phyloP scores from a whole-genome alignment of 2,888 invertebrate genomes.

The Corbicula japonica region DNA sequence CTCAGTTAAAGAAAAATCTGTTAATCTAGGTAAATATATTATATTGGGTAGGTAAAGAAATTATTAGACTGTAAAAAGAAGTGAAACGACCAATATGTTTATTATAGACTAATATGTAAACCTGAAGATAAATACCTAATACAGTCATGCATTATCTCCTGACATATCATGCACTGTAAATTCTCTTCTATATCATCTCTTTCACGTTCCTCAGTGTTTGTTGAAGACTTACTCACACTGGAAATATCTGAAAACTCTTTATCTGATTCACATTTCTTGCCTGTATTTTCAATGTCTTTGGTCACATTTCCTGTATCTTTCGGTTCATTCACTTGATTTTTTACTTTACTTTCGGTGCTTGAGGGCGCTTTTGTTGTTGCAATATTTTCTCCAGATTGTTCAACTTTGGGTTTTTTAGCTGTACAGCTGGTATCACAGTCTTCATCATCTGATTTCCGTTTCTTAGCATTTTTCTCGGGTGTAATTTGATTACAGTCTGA shows the following conservation, averaged over 20 bases:
- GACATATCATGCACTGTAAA: conserved; percentile 85
- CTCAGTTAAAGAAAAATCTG: too few species aligned
- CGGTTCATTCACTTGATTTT: background rate
- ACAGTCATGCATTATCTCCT: conserved; percentile 85
- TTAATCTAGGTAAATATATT: too few species aligned
- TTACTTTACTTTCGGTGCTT: background rate
- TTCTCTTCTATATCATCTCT: conserved; percentile 82
- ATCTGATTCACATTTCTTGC: background rate
- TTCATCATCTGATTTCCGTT: conserved; percentile 47
- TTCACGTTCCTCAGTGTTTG: background rate
- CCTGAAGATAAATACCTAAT: conserved; percentile 85
- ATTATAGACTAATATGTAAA: too few species aligned
- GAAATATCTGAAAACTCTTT: background rate
- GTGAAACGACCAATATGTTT: too few species aligned
- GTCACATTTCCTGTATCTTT: background rate
- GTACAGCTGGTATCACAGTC: background rate
- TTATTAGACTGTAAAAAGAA: too few species aligned
- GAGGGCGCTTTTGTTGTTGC: background rate
- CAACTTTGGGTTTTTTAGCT: conserved; percentile 29
- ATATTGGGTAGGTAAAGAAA: too few species aligned
- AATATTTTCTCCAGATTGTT: conserved; percentile 14
- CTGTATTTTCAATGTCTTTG: too few species aligned
- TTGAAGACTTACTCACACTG: background rate
- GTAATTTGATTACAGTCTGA: conserved; percentile 55
- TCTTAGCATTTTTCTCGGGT: conserved; percentile 45